Conservation (phyloP, 1,140 invertebrate genomes). For the Drosophila watanabei region DNA sequence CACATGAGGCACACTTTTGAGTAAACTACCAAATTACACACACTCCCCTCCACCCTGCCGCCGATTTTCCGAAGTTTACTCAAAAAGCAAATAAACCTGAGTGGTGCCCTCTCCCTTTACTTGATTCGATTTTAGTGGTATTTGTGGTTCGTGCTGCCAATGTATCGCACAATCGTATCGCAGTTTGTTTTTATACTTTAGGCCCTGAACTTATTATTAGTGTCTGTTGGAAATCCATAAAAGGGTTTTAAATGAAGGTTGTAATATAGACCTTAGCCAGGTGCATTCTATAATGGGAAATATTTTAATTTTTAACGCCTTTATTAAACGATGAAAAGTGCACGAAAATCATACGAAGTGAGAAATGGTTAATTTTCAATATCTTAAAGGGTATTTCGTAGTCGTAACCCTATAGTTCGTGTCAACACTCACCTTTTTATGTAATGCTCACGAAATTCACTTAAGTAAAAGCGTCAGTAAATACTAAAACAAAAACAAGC, state of each 20-base stretch:
- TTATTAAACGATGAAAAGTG: neutral
- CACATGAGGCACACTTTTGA: conserved; percentile 65
- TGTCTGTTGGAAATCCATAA: neutral
- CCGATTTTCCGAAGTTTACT: conserved; percentile 19
- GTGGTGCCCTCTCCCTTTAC: conserved; percentile 49
- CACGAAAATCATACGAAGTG: neutral
- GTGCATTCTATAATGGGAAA: neutral
- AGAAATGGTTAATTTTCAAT: too few relatives aligned
- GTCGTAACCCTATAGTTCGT: conserved; percentile 16
- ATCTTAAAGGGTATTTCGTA: conserved; percentile 6
- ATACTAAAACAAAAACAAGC: conserved; percentile 43
- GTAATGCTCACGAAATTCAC: conserved; percentile 68
- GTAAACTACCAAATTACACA: conserved; percentile 66
- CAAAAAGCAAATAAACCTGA: conserved; percentile 66
- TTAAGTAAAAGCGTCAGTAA: conserved; percentile 62
- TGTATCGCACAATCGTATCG: neutral
- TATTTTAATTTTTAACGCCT: too few relatives aligned
- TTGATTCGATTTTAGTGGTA: conserved; percentile 54
- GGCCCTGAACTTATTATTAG: conserved; percentile 5
- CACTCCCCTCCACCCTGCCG: conserved; percentile 13
- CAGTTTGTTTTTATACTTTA: conserved; percentile 10
- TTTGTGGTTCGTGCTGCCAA: conserved; percentile 33
- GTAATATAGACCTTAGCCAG: too few relatives aligned
- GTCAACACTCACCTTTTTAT: conserved; percentile 61
- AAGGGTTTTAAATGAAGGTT: neutral